These are phyloP conservation scores for Pammene aurita DNA, from an alignment of 2,888 invertebrate genomes.

Conservation along the genomic window DNA sequence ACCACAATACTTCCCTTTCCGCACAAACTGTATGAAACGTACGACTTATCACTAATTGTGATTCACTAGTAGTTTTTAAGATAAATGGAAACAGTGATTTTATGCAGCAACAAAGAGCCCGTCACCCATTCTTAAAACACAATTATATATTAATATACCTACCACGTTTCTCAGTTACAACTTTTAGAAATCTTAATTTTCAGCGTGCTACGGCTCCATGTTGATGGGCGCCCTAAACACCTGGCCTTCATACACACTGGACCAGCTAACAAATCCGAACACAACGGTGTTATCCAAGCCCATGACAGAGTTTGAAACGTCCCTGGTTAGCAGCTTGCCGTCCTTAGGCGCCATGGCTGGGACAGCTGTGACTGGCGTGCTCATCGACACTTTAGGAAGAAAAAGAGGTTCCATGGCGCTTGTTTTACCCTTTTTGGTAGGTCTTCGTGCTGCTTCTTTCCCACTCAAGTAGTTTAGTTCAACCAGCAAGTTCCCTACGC, in stretches of 20 bases:
- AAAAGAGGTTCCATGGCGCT: conserved; percentile 79
- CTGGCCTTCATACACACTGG: conserved; percentile 84
- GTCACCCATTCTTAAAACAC: too few species aligned
- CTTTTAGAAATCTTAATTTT: conserved; percentile 33
- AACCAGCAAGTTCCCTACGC: too few species aligned
- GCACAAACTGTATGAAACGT: not conserved
- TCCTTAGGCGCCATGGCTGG: conserved; percentile 81
- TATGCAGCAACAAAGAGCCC: too few species aligned
- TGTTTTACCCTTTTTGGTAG: conserved; percentile 71
- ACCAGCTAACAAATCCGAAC: conserved; percentile 64
- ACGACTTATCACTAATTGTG: not conserved
- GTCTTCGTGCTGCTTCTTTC: too few species aligned
- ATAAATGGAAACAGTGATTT: not conserved
- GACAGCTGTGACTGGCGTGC: conserved; percentile 70
- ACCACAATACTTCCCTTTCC: too few species aligned
- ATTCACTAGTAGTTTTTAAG: not conserved
- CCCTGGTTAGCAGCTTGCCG: conserved; percentile 82
- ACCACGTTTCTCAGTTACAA: not conserved
- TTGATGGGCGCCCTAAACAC: conserved; percentile 71
- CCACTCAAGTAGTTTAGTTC: not conserved
- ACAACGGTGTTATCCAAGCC: conserved; percentile 70
- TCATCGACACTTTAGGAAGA: conserved; percentile 80
- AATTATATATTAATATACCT: too few species aligned
- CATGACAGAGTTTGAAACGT: conserved; percentile 74
- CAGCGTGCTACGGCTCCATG: conserved; percentile 63